Evolutionary conservation across 2,113 vertebrate species (phyloP).

Genomic region (Regulus satrapa): DNA sequence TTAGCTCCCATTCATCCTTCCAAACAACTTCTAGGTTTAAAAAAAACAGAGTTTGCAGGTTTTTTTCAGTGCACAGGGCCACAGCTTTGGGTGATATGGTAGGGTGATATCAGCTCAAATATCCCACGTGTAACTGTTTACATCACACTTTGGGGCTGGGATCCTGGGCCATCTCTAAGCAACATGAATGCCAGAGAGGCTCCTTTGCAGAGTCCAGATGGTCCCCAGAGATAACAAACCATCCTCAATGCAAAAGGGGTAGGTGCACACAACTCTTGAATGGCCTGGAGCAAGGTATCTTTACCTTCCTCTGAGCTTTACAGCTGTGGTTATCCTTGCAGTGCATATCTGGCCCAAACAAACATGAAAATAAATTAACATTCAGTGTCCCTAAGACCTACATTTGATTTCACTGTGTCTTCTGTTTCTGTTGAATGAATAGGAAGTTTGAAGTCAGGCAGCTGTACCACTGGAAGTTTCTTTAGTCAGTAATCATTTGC

Average conservation of each 20-base stretch:
- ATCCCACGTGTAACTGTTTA: neutral
- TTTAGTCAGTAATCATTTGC: neutral
- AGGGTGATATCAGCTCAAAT: fast-evolving
- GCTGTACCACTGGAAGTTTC: neutral
- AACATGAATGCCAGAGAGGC: neutral
- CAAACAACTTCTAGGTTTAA: neutral
- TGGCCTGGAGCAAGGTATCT: neutral
- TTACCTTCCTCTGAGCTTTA: neutral
- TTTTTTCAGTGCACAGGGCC: neutral
- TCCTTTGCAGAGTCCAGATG: neutral
- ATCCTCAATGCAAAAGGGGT: neutral
- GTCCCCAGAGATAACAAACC: neutral
- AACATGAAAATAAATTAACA: neutral
- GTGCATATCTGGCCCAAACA: neutral
- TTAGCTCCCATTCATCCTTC: neutral
- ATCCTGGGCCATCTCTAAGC: neutral
- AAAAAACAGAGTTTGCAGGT: neutral
- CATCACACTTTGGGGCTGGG: neutral
- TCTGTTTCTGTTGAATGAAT: neutral
- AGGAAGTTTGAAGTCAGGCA: neutral
- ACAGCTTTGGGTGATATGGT: neutral
- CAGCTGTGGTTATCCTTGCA: neutral
- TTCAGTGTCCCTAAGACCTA: neutral
- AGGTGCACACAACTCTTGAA: neutral
- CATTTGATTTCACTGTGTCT: neutral